phyloP scores from a whole-genome alignment of 1,140 invertebrate species.

The Drosophila melanica region DNA sequence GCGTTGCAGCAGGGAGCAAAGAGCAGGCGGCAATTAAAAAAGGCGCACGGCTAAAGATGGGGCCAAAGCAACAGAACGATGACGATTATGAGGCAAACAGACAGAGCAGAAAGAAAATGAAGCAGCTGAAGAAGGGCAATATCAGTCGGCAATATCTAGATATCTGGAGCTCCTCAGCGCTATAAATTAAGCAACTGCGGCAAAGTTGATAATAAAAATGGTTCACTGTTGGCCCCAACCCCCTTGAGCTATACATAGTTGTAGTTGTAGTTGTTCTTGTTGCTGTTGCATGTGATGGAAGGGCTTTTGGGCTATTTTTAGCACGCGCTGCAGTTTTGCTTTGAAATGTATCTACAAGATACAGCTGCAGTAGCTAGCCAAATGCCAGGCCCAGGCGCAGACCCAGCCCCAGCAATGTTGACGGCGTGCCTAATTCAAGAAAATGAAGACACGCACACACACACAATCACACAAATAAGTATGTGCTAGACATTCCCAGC shows the following conservation, averaged over 20 bases:
- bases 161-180: conserved; percentile 10
- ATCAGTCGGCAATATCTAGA: background rate
- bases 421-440: conserved; percentile 52
- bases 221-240: conserved; percentile 3
- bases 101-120: conserved; percentile 3
- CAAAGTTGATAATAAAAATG: conserved; percentile 35
- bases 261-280: background rate
- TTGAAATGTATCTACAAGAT: conserved; percentile 52
- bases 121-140: no score
- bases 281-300: conserved; percentile 27
- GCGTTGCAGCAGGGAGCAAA: background rate
- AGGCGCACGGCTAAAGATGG: conserved; percentile 18
- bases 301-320: conserved; percentile 50
- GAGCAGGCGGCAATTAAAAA: conserved; percentile 32
- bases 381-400: conserved; percentile 24
- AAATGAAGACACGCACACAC: conserved; percentile 27
- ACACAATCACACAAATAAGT: background rate
- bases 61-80: conserved; percentile 7
- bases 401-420: conserved; percentile 12
- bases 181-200: conserved; percentile 33
- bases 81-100: conserved; percentile 21
- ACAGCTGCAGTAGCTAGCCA: conserved; percentile 25
- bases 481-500: conserved; percentile 35
- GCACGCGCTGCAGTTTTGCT: conserved; percentile 42
- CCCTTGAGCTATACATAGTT: conserved; percentile 8